A percentile compares a stretch with the other conserved stretches of the same genome.
Conservation (phyloP, 2,797 vertebrate genomes). For the Sylvilagus floridanus region DNA sequence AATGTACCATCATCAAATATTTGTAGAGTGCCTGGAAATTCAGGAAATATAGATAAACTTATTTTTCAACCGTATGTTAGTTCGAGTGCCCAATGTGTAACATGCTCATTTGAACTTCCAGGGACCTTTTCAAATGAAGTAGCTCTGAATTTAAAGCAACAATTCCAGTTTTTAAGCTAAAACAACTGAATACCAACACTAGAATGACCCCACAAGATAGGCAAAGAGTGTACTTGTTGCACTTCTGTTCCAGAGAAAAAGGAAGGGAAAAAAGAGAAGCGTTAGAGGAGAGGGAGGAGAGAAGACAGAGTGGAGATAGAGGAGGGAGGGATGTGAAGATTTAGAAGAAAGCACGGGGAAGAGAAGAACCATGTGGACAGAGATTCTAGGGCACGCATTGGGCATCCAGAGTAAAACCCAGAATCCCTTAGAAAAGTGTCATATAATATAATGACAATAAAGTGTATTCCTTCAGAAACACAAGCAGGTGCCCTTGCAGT, state of each 20-base stretch:
- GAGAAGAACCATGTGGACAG: background rate
- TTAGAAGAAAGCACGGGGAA: background rate
- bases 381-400: background rate
- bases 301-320: background rate
- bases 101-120: background rate
- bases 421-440: background rate
- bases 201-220: background rate
- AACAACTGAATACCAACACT: background rate
- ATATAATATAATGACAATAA: background rate
- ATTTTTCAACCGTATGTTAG: background rate
- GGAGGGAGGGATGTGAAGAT: background rate
- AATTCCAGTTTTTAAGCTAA: constrained; percentile 11
- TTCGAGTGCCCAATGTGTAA: constrained; percentile 16
- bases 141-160: constrained; percentile 53
- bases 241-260: background rate
- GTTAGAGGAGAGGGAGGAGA: background rate
- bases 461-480: constrained; percentile 18
- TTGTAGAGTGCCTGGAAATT: background rate
- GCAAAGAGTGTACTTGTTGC: background rate
- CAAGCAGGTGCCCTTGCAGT: background rate
- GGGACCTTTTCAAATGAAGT: background rate
- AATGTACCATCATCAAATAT: background rate
- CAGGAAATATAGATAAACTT: background rate
- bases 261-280: background rate
- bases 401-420: background rate